A percentile compares a stretch with the other conserved stretches of the same genome.
These are phyloP conservation scores for Anthophora plumipes DNA, from an alignment of 2,888 invertebrate genomes.

Conservation along the genomic window DNA sequence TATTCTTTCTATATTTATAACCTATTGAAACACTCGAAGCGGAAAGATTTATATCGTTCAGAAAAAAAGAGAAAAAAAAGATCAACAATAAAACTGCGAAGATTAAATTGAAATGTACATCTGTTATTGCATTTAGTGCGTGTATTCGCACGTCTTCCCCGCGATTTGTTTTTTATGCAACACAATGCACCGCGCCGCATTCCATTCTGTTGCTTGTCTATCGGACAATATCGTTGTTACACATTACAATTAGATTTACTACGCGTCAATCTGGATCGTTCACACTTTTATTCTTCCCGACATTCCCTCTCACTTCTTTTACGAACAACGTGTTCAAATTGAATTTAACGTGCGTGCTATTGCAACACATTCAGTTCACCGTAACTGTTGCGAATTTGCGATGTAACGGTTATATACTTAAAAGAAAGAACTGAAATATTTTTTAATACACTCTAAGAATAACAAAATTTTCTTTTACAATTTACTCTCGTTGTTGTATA, in stretches of 20 bases:
- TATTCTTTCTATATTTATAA: no score
- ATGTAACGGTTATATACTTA: no score
- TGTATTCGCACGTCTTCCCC: slow-evolving; percentile 55
- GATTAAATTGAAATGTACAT: slow-evolving; percentile 17
- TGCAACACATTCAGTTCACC: no score
- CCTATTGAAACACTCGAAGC: fast-evolving
- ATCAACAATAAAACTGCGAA: not conserved
- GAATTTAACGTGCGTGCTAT: no score
- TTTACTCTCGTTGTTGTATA: not conserved
- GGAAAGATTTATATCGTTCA: not conserved
- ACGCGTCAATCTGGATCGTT: slow-evolving; percentile 51
- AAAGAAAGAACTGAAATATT: not conserved
- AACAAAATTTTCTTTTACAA: not conserved
- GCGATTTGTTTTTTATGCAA: slow-evolving; percentile 68
- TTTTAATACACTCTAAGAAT: not conserved
- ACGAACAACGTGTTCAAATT: not conserved
- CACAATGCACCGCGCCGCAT: slow-evolving; percentile 64
- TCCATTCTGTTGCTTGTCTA: slow-evolving; percentile 59
- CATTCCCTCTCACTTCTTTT: not conserved
- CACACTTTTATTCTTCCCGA: not conserved
- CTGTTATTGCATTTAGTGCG: slow-evolving; percentile 29
- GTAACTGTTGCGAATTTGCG: no score
- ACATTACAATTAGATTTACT: slow-evolving; percentile 67
- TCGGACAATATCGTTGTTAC: slow-evolving; percentile 60
- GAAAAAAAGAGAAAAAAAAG: no score